Base-by-base conservation (phyloP, 2,113 vertebrate genomes). In the Coturnix japonica region DNA sequence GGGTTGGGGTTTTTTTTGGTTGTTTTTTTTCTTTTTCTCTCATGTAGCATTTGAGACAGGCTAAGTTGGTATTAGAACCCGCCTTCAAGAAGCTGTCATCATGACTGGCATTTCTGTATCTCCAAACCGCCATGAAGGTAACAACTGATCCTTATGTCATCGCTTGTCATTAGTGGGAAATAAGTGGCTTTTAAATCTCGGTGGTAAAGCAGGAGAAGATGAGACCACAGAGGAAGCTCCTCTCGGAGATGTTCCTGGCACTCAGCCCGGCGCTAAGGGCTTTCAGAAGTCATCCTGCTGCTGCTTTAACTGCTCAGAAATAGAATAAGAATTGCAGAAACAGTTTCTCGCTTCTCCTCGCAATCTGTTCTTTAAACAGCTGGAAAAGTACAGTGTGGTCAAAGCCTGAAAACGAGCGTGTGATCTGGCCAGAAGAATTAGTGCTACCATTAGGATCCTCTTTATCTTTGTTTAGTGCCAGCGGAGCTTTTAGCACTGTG, bases 181-280 rank as follows among this genome's bases (percentile, higher is more conserved):
- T 59, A 37, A 94, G 72, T 77, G 75, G 57, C 85, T 93, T 94
- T 87, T 73, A 89, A 85, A 67, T 57, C 64, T 87, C 67, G 77
- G 25, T 51, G 87, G 5, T 18, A 73, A 63, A 69, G 64, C 43
- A 92, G 64, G 71, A 43, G 31, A 54, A 78, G 53, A 77, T 75
- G 84, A 92, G 67, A 85, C 92, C 79, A 77, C 67, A 91, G 89
- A 89, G 75, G 81, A 91, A 76, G 64, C 53, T 65, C 20, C 0
- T 74, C 43, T 60, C 72, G 20, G 61, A 80, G n/a, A 22, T 2
- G 1, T 35, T 81, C 37, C 71, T 89, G 56, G 87, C 84, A 54
- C 33, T 66, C 87, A 93, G 86, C 91, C 89, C 81, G 64, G 39
- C 54, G 67, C 77, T 69, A 7, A 82, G 37, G 60, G 71, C 75